These are phyloP conservation scores for Quadriops clusia DNA, from an alignment of 2,888 invertebrate species.

Conservation along the genomic window DNA sequence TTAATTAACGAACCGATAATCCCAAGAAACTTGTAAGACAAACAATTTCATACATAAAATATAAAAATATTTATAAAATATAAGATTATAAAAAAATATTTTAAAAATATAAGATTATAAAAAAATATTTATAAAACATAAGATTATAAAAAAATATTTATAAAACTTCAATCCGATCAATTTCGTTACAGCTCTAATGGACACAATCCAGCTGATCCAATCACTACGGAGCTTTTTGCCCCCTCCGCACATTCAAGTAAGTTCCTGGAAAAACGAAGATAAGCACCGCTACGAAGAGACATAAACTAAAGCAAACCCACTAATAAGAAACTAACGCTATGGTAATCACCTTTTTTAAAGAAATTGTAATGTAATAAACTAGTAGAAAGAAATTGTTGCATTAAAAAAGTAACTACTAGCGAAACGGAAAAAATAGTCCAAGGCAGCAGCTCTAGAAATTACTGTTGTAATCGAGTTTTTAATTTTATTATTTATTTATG, in stretches of 20 bases:
- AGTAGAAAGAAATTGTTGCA: constrained; percentile 6
- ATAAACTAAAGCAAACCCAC: constrained; percentile 16
- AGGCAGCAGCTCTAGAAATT: no score
- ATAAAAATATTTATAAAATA: no score
- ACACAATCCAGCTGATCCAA: constrained; percentile 77
- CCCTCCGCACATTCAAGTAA: constrained; percentile 78
- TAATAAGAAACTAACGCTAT: no score
- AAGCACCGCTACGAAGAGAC: constrained; percentile 44
- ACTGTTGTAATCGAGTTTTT: constrained; percentile 6
- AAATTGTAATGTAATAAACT: constrained; percentile 2
- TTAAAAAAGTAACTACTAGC: no score
- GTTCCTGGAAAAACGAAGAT: constrained; percentile 83
- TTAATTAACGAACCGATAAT: no score
- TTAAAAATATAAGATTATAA: no score
- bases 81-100: no score
- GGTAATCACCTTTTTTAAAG: background rate
- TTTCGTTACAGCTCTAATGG: constrained; percentile 56
- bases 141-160: no score
- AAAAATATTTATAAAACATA: no score
- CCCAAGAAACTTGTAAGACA: no score
- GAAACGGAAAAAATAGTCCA: no score
- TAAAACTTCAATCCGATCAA: constrained; percentile 4
- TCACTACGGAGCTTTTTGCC: constrained; percentile 74
- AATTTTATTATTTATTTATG: constrained; percentile 5
- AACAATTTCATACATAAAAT: no score